Evolutionary conservation across 2,113 vertebrate species (phyloP).

Genomic region (Otis tarda): DNA sequence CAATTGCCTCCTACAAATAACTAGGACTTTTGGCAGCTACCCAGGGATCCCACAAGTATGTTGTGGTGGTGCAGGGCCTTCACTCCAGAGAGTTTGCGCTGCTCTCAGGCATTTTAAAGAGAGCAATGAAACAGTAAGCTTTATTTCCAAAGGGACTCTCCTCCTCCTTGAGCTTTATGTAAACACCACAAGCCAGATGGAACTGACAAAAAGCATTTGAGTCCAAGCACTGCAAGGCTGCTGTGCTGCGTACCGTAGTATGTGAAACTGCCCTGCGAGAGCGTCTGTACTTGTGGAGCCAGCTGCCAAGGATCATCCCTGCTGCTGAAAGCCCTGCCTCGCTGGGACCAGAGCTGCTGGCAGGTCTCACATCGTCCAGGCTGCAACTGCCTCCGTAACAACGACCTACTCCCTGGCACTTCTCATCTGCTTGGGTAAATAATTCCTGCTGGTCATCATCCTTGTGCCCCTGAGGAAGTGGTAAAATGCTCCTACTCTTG

Average conservation of each 20-base stretch:
- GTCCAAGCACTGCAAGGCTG: neutral
- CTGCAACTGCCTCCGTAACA: neutral
- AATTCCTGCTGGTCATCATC: neutral
- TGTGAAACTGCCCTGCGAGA: neutral
- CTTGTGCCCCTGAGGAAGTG: constrained; percentile 18
- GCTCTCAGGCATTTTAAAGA: neutral
- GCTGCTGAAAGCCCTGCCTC: neutral
- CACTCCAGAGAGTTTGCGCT: neutral
- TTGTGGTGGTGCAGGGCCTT: neutral
- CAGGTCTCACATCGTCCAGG: neutral
- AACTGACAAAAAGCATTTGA: neutral
- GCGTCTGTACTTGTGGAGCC: neutral
- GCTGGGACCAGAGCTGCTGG: neutral
- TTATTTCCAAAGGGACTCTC: constrained; percentile 8
- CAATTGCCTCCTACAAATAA: constrained; percentile 6
- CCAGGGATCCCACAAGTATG: constrained; percentile 42
- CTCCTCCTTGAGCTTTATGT: neutral
- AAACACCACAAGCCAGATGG: constrained; percentile 1
- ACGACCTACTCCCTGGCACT: neutral
- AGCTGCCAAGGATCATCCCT: neutral
- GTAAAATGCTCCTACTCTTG: constrained; percentile 25
- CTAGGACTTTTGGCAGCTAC: neutral
- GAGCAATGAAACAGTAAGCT: neutral
- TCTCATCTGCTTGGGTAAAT: neutral
- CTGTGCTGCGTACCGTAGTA: accelerated